Conservation (phyloP, 1,140 invertebrate genomes). For the Bombus waltoni region DNA sequence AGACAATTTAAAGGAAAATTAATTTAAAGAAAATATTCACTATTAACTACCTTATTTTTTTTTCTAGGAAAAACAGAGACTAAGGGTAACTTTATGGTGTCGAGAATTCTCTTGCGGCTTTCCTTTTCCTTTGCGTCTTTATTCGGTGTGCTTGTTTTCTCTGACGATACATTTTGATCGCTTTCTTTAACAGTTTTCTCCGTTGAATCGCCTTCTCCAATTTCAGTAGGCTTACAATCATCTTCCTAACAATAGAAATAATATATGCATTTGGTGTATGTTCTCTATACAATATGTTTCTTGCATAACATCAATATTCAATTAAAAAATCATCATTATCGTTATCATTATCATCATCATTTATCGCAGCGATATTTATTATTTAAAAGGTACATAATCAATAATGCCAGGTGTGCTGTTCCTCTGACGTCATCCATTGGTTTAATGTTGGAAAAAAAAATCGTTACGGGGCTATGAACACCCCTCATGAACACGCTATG, state of each 20-base stretch:
- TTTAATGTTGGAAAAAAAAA: slow-evolving; percentile 62
- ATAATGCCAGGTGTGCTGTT: slow-evolving; percentile 68
- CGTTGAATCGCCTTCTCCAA: slow-evolving; percentile 63
- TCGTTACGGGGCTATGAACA: slow-evolving; percentile 59
- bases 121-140: slow-evolving; percentile 80
- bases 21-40: not conserved
- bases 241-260: slow-evolving; percentile 77
- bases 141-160: slow-evolving; percentile 80
- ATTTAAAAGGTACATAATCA: slow-evolving; percentile 56
- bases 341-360: not conserved
- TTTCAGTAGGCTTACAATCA: slow-evolving; percentile 75
- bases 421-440: slow-evolving; percentile 68
- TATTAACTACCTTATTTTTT: slow-evolving; percentile 75
- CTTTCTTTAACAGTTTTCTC: slow-evolving; percentile 75
- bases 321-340: not conserved
- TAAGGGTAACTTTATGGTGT: slow-evolving; percentile 86
- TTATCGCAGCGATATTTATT: slow-evolving; percentile 8
- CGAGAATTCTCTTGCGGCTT: slow-evolving; percentile 82
- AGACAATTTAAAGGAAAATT: no score
- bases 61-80: slow-evolving; percentile 85
- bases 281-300: not conserved
- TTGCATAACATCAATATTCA: not conserved
- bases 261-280: slow-evolving; percentile 6
- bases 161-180: slow-evolving; percentile 79
- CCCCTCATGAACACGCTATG: slow-evolving; percentile 52